These are phyloP conservation scores for Erpetoichthys calabaricus DNA, from an alignment of 2,797 vertebrate species.

Conservation along the genomic window DNA sequence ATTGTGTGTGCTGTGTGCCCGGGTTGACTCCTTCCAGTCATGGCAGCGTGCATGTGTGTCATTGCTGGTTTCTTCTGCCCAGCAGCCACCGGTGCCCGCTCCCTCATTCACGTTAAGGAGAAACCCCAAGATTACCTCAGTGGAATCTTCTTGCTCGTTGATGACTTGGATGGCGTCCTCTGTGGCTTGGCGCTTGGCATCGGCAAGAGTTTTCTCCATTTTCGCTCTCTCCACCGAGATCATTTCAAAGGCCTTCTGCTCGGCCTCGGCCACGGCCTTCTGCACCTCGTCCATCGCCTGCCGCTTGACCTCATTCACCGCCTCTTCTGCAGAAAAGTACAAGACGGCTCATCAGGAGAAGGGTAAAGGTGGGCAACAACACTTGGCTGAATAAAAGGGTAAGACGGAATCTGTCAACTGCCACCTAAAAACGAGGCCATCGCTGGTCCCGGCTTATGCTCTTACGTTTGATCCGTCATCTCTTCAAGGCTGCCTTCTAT, in stretches of 20 bases:
- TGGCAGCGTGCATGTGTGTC: too few species aligned
- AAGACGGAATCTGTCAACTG: constrained; percentile 1
- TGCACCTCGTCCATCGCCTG: constrained; percentile 98
- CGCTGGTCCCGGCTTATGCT: not conserved
- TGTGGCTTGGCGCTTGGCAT: constrained; percentile 86
- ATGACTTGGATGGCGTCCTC: constrained; percentile 88
- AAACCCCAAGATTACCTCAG: constrained; percentile 59
- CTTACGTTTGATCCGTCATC: not conserved
- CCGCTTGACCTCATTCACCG: constrained; percentile 94
- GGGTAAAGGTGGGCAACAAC: not conserved
- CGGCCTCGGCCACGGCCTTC: constrained; percentile 88
- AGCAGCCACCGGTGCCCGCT: too few species aligned
- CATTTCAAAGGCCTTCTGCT: constrained; percentile 97
- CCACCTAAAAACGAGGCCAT: not conserved
- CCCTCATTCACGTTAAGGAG: too few species aligned
- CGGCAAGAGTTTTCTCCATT: constrained; percentile 90
- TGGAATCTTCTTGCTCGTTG: constrained; percentile 94
- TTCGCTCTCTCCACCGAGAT: constrained; percentile 83
- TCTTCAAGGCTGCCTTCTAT: too few species aligned
- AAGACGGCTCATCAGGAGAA: constrained; percentile 9
- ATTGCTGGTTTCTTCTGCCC: too few species aligned
- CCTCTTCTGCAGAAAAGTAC: constrained; percentile 66
- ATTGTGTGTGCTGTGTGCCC: too few species aligned
- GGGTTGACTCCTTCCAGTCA: too few species aligned
- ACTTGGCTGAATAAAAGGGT: not conserved